Base-by-base conservation (phyloP, 1,140 invertebrate genomes). In the Mercenaria mercenaria region DNA sequence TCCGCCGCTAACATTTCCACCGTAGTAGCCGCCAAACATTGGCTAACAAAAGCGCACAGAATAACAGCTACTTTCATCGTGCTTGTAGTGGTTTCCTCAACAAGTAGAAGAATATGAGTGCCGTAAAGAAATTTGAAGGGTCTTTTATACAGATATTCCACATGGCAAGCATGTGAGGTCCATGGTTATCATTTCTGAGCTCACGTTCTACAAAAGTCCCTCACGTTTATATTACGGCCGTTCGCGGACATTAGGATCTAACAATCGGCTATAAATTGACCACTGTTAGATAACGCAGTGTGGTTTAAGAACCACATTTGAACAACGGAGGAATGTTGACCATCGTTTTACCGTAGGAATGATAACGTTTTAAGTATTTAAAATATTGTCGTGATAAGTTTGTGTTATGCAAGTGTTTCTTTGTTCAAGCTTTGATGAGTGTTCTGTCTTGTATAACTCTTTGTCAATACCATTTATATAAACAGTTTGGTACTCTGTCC, bases 11-110 rank as follows among this genome's bases (percentile, higher is more conserved):
- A 20, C 26, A 29, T 41, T 61, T 83, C 80, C 0, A 83, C 61
- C 23, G 80, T 83, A 20, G 80, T 83, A 11, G 80, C 80, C 0
- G 59, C 80, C 23, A 83, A 50, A 83, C 80, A 83, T 20, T 64
- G 61, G 52, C 80, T 34, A 26, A 83, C n/a, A 29, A 67, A 0
- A 47, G 41, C 56, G 37, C 56, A 61, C 0, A 69, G 26, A 1
- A 69, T 0, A 43, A 69, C n/a, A 8, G 59, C 8, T 0, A 47
- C 32, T 23, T 69, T 83, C 80, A 83, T 83, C 2, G 0, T 83
- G 74, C 29, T 32, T 69, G 10, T 23, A 11, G 52, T 56, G 43
- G 4, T 29, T n/a, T 10, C 6, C 26, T 29, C 29, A 8, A 4
- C 0, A n/a, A 11, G 20, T 29, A 20, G 8, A 26, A 11, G n/a